These are phyloP conservation scores for Erpetoichthys calabaricus DNA, from an alignment of 2,797 vertebrate genomes.

Conservation along the genomic window DNA sequence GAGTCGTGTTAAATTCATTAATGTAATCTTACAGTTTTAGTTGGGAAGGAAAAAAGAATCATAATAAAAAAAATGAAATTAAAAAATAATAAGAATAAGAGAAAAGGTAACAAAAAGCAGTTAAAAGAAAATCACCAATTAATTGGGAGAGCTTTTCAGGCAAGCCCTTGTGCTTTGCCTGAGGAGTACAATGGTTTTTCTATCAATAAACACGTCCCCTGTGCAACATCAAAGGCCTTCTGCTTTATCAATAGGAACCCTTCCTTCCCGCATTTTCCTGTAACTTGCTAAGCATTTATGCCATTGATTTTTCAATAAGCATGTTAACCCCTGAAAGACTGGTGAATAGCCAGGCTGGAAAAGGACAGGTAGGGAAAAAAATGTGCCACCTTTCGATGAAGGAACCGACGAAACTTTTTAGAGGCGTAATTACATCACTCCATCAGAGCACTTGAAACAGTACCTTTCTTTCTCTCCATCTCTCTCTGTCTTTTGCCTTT, in stretches of 20 bases:
- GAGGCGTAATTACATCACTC: too few relatives aligned
- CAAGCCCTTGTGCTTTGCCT: slow-evolving; percentile 46
- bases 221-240: slow-evolving; percentile 89
- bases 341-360: slow-evolving; percentile 42
- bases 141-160: slow-evolving; percentile 60
- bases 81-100: not conserved
- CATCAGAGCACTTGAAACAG: too few relatives aligned
- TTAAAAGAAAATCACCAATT: slow-evolving; percentile 58
- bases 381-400: slow-evolving; percentile 23
- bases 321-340: slow-evolving; percentile 70
- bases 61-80: not conserved
- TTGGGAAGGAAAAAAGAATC: not conserved
- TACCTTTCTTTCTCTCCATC: too few relatives aligned
- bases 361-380: slow-evolving; percentile 34
- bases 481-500: too few relatives aligned
- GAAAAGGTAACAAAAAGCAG: slow-evolving; percentile 19
- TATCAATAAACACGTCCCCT: slow-evolving; percentile 86
- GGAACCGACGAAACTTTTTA: too few relatives aligned
- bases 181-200: slow-evolving; percentile 73
- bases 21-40: not conserved
- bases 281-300: slow-evolving; percentile 97
- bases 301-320: slow-evolving; percentile 99
- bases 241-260: slow-evolving; percentile 91
- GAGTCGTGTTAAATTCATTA: too few relatives aligned
- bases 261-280: slow-evolving; percentile 93